Evolutionary conservation across 2,888 invertebrate genomes (phyloP).

Genomic region (Dryobotodes eremita): DNA sequence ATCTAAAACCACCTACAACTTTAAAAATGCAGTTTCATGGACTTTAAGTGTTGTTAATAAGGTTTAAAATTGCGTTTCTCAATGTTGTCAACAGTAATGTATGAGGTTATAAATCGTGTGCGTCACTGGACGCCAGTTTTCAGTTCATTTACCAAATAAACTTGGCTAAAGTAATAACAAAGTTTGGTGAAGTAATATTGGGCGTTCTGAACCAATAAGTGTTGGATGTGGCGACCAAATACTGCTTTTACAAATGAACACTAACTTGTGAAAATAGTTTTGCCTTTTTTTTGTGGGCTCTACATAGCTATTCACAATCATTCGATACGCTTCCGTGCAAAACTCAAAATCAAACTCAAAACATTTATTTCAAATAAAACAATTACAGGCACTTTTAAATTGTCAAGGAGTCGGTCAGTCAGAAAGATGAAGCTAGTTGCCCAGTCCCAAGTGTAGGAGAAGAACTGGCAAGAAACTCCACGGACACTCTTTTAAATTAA

Average conservation of each 20-base stretch:
- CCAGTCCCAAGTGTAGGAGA: too few species aligned
- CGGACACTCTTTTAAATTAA: too few species aligned
- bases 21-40: not conserved
- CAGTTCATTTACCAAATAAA: constrained; percentile 88
- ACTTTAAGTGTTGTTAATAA: constrained; percentile 55
- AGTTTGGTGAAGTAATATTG: constrained; percentile 83
- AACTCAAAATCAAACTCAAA: too few species aligned
- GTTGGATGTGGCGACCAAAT: constrained; percentile 66
- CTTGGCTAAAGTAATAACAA: constrained; percentile 85
- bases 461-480: too few species aligned
- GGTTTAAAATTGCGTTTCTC: constrained; percentile 68
- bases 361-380: too few species aligned
- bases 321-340: too few species aligned
- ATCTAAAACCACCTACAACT: constrained; percentile 5
- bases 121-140: constrained; percentile 82
- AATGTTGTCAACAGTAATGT: constrained; percentile 58
- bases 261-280: not conserved
- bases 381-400: too few species aligned
- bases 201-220: constrained; percentile 53
- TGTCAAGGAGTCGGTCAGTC: too few species aligned
- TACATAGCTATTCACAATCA: too few species aligned
- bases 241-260: constrained; percentile 4
- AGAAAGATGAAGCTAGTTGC: too few species aligned
- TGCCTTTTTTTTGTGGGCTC: not conserved
- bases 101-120: constrained; percentile 79